Conservation (phyloP, 2,113 vertebrate genomes). For the Rhinolophus sinicus region DNA sequence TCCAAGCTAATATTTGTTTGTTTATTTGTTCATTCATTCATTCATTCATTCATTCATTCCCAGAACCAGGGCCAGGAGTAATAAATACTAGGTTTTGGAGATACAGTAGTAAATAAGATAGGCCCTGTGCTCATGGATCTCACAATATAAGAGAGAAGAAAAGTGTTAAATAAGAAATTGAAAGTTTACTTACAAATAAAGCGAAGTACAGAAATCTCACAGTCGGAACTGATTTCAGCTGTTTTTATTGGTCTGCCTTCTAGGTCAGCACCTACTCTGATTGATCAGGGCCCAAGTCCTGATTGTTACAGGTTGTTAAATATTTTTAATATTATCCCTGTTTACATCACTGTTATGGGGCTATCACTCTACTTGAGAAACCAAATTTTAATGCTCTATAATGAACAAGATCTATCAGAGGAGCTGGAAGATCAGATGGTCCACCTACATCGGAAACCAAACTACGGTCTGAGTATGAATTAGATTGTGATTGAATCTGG, state of each 20-base stretch:
- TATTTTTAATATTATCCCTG: not conserved
- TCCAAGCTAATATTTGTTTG: not conserved
- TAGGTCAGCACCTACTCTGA: not conserved
- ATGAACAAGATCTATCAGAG: conserved; percentile 5
- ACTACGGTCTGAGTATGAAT: not conserved
- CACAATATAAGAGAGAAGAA: not conserved
- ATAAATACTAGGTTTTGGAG: not conserved
- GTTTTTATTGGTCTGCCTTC: not conserved
- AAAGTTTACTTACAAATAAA: not conserved
- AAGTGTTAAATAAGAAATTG: not conserved
- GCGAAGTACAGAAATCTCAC: not conserved
- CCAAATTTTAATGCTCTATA: not conserved
- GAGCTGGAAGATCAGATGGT: not conserved
- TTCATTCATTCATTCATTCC: not conserved
- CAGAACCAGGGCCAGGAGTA: not conserved
- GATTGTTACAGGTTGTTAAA: not conserved
- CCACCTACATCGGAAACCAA: not conserved
- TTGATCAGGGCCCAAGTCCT: not conserved
- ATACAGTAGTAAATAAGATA: not conserved
- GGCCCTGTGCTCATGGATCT: not conserved
- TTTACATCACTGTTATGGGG: not conserved
- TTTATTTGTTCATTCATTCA: not conserved
- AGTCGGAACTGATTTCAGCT: not conserved
- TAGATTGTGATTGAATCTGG: not conserved
- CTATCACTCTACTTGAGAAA: not conserved